Evolutionary conservation across 2,888 invertebrate species (phyloP).

Genomic region (Cantharis flavilabris): DNA sequence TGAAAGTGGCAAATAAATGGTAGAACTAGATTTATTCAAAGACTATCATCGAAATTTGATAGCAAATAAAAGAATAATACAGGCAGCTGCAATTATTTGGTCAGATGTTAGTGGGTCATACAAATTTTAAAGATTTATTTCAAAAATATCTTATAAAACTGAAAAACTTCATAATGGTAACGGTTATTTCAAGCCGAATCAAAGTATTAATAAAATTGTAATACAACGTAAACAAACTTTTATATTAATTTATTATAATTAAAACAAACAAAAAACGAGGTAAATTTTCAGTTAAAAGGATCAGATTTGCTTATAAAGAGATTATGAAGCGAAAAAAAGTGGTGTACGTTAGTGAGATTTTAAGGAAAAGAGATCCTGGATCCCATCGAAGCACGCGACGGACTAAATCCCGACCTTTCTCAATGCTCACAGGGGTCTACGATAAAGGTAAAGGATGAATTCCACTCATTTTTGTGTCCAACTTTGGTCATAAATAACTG

Average conservation of each 20-base stretch:
- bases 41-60: constrained; percentile 28
- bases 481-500: constrained; percentile 31
- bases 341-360: constrained; percentile 24
- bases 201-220: not conserved
- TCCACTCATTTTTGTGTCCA: constrained; percentile 32
- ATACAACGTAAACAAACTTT: not conserved
- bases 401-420: constrained; percentile 27
- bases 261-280: constrained; percentile 1
- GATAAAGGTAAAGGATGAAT: constrained; percentile 31
- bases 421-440: constrained; percentile 25
- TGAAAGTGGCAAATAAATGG: constrained; percentile 36
- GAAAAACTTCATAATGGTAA: not conserved
- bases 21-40: constrained; percentile 22
- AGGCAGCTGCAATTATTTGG: constrained; percentile 37
- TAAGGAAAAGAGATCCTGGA: constrained; percentile 24
- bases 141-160: constrained; percentile 20
- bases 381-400: constrained; percentile 28
- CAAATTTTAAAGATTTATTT: constrained; percentile 20
- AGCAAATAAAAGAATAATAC: constrained; percentile 21
- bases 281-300: constrained; percentile 18
- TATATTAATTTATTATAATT: constrained; percentile 1
- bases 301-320: constrained; percentile 23
- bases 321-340: constrained; percentile 25
- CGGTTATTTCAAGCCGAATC: not conserved
- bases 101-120: constrained; percentile 23